A percentile compares a stretch with the other conserved stretches of the same genome.
These are phyloP conservation scores for Synchiropus splendidus DNA, from an alignment of 2,113 vertebrate genomes.

Conservation along the genomic window DNA sequence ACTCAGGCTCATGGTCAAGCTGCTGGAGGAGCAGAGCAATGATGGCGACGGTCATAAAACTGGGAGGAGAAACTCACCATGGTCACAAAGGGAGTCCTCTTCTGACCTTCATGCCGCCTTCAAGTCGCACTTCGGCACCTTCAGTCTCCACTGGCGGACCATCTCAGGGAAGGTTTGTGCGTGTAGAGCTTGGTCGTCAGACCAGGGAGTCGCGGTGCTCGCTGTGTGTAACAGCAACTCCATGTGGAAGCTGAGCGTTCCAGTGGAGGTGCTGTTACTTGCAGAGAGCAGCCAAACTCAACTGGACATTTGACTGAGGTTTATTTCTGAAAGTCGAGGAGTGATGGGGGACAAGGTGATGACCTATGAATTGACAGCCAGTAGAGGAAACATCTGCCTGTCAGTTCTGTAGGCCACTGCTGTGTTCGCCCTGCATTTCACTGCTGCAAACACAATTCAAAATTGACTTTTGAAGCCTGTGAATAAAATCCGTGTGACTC, in stretches of 20 bases:
- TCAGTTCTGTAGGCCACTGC: constrained; percentile 79
- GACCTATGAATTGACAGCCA: constrained; percentile 83
- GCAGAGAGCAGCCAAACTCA: constrained; percentile 44
- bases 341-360: constrained; percentile 58
- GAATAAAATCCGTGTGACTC: too few relatives aligned
- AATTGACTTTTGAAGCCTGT: too few relatives aligned
- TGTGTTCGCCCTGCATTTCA: constrained; percentile 42
- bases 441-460: not conserved
- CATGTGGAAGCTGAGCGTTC: constrained; percentile 71
- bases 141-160: too few relatives aligned
- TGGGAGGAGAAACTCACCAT: constrained; percentile 49
- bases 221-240: constrained; percentile 77
- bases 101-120: too few relatives aligned
- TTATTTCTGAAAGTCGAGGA: not conserved
- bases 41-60: constrained; percentile 62
- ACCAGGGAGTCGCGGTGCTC: constrained; percentile 28
- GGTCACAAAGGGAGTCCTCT: too few relatives aligned
- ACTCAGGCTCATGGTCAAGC: constrained; percentile 51
- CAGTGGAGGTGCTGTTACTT: constrained; percentile 75
- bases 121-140: too few relatives aligned
- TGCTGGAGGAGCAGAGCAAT: constrained; percentile 34
- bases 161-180: constrained; percentile 2
- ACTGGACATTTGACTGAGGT: not conserved
- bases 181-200: not conserved
- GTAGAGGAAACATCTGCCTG: constrained; percentile 63